Evolutionary conservation across 2,797 vertebrate species (phyloP), one percentile per base, ranked within the genome.

Genomic region (Alosa sapidissima): DNA sequence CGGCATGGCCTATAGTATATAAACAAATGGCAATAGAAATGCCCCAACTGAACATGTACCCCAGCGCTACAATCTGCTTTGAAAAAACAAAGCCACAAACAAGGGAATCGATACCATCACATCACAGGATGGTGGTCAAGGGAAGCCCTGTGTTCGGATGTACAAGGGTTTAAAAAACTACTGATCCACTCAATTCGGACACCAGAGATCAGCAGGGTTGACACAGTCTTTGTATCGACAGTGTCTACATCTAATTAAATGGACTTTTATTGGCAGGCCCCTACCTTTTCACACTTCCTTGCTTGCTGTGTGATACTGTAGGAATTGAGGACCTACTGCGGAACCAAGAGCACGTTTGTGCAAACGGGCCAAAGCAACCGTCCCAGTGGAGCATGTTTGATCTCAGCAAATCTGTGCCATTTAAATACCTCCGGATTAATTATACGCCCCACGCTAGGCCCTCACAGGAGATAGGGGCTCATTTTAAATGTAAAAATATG

Each of bases 341-440:
- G 41, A 62, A 87, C 85, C 85, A 90, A 91, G 89, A 87, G 55
- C 81, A 88, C 89, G 83, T 89, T 91, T 87, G 88, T 89, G 88
- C 86, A 94, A 78, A 91, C 92, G 88, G 92, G 87, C 91, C 92
- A 92, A 90, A 85, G 89, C 5, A 36, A 5, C 16, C 85, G 58
- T 93, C 92, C 92, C 91, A 10, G 21, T 81, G 89, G 92, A 93
- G 85, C 86, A 88, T 62, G 87, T 93, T 91, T 93, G 90, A 94
- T 90, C 93, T 90, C 41, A 85, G 84, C 90, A 91, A 91, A 92
- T 88, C 45, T 85, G 83, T 45, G 88, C 8, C 91, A 90, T 93
- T 93, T 91, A 93, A 94, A 94, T 93, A 93, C 89, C 89, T 85
- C 89, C 83, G 82, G 86, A 91, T 91, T 89, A 93, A 92, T 92